A percentile compares a stretch with the other conserved stretches of the same genome.
These are phyloP conservation scores for Eremobia ochroleuca DNA, from an alignment of 2,888 invertebrate genomes.

Conservation along the genomic window DNA sequence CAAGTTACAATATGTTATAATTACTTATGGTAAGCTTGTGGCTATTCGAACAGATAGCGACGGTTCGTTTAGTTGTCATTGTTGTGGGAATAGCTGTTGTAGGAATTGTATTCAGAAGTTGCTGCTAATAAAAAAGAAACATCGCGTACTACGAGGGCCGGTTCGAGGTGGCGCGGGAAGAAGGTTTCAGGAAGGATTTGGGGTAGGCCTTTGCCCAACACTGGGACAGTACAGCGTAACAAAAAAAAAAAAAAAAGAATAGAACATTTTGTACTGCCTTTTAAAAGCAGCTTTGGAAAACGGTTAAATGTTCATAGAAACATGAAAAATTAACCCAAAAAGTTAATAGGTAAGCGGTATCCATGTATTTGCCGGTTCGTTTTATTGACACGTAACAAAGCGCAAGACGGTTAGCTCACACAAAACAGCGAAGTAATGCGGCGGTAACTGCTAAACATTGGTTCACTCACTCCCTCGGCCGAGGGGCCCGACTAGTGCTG, in stretches of 20 bases:
- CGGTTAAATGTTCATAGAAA: background rate
- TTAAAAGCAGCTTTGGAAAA: background rate
- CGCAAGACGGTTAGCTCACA: slow-evolving; percentile 56
- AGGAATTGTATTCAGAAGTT: background rate
- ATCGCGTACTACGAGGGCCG: too few relatives aligned
- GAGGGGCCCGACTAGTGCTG: slow-evolving; percentile 64
- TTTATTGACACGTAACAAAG: slow-evolving; percentile 58
- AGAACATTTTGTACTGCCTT: background rate
- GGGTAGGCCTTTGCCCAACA: too few relatives aligned
- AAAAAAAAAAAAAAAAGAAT: too few relatives aligned
- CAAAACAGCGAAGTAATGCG: slow-evolving; percentile 59
- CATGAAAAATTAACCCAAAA: background rate
- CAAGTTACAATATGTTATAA: slow-evolving; percentile 6
- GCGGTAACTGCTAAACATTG: slow-evolving; percentile 62
- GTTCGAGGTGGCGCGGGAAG: too few relatives aligned
- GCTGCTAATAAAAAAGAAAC: too few relatives aligned
- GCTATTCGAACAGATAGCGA: background rate
- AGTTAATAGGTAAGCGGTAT: background rate
- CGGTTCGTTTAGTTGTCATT: background rate
- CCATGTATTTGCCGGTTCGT: slow-evolving; percentile 25
- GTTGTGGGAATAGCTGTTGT: background rate
- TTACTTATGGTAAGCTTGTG: slow-evolving; percentile 4
- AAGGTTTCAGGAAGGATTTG: too few relatives aligned
- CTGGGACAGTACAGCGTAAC: too few relatives aligned
- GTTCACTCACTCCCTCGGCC: slow-evolving; percentile 53